Evolutionary conservation across 2,888 invertebrate genomes (phyloP).

Genomic region (Halictus ligatus): DNA sequence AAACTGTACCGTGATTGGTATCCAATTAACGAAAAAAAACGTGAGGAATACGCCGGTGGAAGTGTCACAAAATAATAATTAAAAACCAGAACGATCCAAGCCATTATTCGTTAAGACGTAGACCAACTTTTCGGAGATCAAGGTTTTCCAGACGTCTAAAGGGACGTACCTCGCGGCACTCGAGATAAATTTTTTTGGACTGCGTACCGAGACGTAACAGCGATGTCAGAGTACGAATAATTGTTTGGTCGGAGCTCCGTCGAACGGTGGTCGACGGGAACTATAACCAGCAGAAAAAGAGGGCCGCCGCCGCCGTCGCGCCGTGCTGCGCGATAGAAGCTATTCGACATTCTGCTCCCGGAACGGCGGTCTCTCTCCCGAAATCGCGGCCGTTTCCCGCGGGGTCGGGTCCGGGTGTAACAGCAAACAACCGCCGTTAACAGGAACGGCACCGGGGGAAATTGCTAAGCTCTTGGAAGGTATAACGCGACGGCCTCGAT

Average conservation of each 20-base stretch:
- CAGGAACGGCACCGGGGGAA: conserved; percentile 32
- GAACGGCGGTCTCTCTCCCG: background rate
- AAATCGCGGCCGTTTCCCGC: conserved; percentile 2
- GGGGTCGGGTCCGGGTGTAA: conserved; percentile 4
- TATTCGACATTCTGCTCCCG: conserved; percentile 17
- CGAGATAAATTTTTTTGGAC: too few species aligned
- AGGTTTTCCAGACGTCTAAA: background rate
- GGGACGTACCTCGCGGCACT: background rate
- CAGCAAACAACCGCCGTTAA: conserved; percentile 39
- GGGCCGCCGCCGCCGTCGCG: too few species aligned
- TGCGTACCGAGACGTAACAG: too few species aligned
- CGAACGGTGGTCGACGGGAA: background rate
- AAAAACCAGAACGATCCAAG: too few species aligned
- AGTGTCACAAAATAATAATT: too few species aligned
- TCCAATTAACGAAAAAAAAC: too few species aligned
- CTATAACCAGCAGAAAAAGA: background rate
- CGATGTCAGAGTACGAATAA: background rate
- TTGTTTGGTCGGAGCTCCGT: background rate
- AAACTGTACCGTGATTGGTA: too few species aligned
- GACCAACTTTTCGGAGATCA: too few species aligned
- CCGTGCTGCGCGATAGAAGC: background rate
- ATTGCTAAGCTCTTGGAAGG: conserved; percentile 37
- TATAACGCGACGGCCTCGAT: conserved; percentile 17
- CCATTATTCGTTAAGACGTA: too few species aligned
- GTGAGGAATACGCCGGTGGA: too few species aligned